phyloP scores from a whole-genome alignment of 2,113 vertebrate genomes.

The Menura novaehollandiae region DNA sequence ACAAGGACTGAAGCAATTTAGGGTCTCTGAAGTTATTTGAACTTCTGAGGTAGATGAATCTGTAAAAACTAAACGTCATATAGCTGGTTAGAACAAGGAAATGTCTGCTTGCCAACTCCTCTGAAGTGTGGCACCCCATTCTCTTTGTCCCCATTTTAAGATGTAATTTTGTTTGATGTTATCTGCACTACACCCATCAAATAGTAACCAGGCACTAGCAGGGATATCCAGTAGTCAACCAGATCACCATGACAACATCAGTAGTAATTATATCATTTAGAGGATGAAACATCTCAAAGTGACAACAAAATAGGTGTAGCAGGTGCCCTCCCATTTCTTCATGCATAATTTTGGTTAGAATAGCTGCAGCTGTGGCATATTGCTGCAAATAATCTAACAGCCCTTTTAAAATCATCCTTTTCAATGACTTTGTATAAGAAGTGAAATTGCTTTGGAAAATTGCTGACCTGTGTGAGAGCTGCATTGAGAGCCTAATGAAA shows the following conservation, averaged over 20 bases:
- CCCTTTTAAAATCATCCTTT: background rate
- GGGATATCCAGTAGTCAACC: background rate
- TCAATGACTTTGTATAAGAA: background rate
- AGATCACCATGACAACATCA: background rate
- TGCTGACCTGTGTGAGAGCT: background rate
- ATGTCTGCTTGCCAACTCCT: background rate
- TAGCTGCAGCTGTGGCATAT: background rate
- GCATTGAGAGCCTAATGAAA: background rate
- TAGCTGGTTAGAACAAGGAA: background rate
- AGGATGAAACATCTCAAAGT: background rate
- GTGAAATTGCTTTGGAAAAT: background rate
- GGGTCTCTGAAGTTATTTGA: background rate
- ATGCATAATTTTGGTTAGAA: background rate
- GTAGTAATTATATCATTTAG: background rate
- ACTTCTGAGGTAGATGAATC: background rate
- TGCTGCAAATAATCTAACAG: background rate
- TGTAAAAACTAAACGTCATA: background rate
- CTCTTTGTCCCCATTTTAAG: background rate
- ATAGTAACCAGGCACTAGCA: background rate
- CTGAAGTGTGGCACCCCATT: background rate
- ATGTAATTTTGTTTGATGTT: background rate
- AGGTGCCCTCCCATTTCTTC: background rate
- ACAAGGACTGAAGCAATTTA: background rate
- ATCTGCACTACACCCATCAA: background rate
- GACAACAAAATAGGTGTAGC: background rate